Percentiles rank a stretch among this genome's conserved stretches.
phyloP scores from a whole-genome alignment of 2,888 invertebrate species.

The Eristalis tenax region DNA sequence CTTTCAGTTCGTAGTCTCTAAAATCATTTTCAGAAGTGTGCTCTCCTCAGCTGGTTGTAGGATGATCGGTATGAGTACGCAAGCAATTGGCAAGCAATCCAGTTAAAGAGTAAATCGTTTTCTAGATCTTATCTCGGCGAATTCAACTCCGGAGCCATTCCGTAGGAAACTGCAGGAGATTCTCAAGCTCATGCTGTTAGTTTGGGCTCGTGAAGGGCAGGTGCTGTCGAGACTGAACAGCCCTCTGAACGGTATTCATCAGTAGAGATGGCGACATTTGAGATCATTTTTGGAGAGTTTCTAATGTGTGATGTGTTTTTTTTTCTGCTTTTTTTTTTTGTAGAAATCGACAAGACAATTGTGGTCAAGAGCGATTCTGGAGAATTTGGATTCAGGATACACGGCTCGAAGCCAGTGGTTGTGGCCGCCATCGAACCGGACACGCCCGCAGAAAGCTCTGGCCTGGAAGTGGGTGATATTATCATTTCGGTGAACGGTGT shows the following conservation, averaged over 20 bases:
- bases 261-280: background rate
- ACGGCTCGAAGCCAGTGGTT: constrained; percentile 97
- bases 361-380: constrained; percentile 91
- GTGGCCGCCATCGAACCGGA: constrained; percentile 97
- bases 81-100: background rate
- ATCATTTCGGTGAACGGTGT: constrained; percentile 95
- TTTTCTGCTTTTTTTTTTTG: constrained; percentile 13
- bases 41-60: constrained; percentile 31
- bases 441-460: constrained; percentile 95
- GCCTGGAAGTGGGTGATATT: constrained; percentile 96
- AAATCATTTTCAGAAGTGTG: constrained; percentile 34
- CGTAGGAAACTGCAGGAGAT: constrained; percentile 88
- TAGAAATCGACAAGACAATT: constrained; percentile 94
- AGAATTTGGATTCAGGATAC: constrained; percentile 97
- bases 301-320: background rate
- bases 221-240: constrained; percentile 86
- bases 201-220: constrained; percentile 91
- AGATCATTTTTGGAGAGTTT: background rate
- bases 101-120: constrained; percentile 17
- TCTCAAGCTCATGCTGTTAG: constrained; percentile 90
- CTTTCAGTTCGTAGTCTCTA: constrained; percentile 26
- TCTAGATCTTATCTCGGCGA: constrained; percentile 78
- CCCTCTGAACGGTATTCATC: constrained; percentile 83
- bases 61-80: constrained; percentile 47
- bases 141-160: constrained; percentile 81